phyloP scores from a whole-genome alignment of 2,797 vertebrate genomes.

The Pipistrellus pygmaeus region DNA sequence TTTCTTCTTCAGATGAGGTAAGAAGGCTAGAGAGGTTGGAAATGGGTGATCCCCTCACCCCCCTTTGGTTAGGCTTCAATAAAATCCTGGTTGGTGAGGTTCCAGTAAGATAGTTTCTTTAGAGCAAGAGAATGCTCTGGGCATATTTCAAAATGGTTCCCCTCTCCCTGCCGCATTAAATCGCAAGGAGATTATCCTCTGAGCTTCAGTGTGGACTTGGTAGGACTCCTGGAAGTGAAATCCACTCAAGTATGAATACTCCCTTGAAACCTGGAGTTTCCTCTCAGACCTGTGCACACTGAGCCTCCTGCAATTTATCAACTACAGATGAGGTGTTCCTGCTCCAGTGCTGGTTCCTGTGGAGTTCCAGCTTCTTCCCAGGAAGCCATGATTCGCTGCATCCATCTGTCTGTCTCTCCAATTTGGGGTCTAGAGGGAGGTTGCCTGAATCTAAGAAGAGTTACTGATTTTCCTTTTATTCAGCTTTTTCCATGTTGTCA shows the following conservation, averaged over 20 bases:
- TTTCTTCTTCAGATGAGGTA: not conserved
- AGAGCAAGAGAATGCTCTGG: not conserved
- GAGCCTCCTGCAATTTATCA: not conserved
- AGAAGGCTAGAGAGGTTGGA: not conserved
- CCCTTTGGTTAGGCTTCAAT: not conserved
- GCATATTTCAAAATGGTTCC: not conserved
- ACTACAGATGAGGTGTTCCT: not conserved
- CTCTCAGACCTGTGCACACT: not conserved
- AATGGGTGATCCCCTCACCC: not conserved
- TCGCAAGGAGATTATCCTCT: not conserved
- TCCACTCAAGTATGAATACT: not conserved
- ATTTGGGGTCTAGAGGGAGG: no score
- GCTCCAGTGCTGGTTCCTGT: not conserved
- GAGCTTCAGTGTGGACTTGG: not conserved
- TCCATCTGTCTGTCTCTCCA: not conserved
- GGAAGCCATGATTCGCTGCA: not conserved
- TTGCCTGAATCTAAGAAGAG: not conserved
- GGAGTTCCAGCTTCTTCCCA: not conserved
- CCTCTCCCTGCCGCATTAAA: not conserved
- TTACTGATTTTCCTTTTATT: not conserved
- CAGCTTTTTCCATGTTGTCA: not conserved
- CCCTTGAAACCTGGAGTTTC: not conserved
- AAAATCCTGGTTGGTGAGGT: not conserved
- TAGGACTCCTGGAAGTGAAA: not conserved
- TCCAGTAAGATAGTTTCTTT: not conserved